These are phyloP conservation scores for Sycophaga agraensis DNA, from an alignment of 1,140 invertebrate species.

Conservation along the genomic window DNA sequence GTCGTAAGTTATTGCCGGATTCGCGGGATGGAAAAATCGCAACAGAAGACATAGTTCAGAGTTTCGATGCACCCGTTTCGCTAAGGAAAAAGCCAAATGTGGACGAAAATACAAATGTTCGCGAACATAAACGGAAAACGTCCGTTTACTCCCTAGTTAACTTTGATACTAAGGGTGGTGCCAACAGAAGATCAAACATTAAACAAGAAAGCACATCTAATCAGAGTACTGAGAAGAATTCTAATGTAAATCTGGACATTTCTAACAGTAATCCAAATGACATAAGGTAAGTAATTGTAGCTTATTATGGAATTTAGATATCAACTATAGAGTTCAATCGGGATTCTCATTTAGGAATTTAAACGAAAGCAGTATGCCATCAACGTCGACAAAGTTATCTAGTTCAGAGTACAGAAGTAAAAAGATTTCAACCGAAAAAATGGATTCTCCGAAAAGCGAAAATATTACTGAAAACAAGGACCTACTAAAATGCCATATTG, in stretches of 20 bases:
- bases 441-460: constrained; percentile 1
- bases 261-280: constrained; percentile 22
- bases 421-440: neutral
- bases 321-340: neutral
- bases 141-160: constrained; percentile 41
- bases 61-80: constrained; percentile 33
- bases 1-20: constrained; percentile 34
- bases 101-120: constrained; percentile 34
- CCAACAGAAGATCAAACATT: constrained; percentile 31
- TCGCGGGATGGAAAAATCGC: constrained; percentile 33
- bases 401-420: constrained; percentile 6
- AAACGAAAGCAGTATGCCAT: constrained; percentile 2
- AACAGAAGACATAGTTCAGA: constrained; percentile 36
- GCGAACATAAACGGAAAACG: constrained; percentile 39
- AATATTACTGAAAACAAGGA: constrained; percentile 22
- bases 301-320: neutral
- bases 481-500: neutral
- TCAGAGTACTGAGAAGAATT: constrained; percentile 16
- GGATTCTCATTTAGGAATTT: constrained; percentile 7
- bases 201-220: constrained; percentile 28
- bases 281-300: neutral
- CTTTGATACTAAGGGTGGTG: constrained; percentile 35
- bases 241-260: constrained; percentile 25
- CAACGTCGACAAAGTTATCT: constrained; percentile 17
- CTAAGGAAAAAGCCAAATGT: constrained; percentile 30